A percentile compares a stretch with the other conserved stretches of the same genome.
Conservation (phyloP, 2,797 vertebrate genomes). For the Rhinatrema bivittatum region DNA sequence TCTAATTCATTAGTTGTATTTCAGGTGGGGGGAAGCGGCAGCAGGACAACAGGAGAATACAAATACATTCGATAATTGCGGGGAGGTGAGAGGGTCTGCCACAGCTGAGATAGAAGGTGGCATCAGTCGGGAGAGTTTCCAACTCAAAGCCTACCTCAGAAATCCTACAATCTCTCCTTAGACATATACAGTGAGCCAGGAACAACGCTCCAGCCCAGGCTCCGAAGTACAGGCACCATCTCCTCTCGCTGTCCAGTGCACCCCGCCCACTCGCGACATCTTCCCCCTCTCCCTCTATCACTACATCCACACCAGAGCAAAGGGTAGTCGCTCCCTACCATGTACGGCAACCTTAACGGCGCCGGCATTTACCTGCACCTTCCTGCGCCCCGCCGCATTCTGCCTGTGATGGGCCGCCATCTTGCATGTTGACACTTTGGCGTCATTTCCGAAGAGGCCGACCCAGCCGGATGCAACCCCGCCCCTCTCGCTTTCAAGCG, state of each 20-base stretch:
- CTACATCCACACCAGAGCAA: neutral
- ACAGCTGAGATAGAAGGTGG: too few species aligned
- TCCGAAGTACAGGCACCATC: neutral
- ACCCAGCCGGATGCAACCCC: conserved; percentile 24
- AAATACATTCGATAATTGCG: too few species aligned
- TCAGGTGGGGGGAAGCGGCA: too few species aligned
- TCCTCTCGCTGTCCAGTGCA: neutral
- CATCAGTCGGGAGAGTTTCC: too few species aligned
- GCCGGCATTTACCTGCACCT: conserved; percentile 81
- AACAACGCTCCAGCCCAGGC: fast-evolving
- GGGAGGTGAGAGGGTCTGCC: too few species aligned
- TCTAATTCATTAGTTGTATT: too few species aligned
- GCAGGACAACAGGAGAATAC: too few species aligned
- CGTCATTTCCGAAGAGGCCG: conserved; percentile 65
- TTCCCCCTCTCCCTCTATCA: neutral
- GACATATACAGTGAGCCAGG: too few species aligned
- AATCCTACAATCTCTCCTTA: too few species aligned
- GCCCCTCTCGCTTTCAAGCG: fast-evolving
- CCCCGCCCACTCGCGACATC: neutral
- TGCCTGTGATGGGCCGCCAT: conserved; percentile 98
- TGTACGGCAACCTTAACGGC: neutral
- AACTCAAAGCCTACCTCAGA: too few species aligned
- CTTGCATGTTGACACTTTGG: conserved; percentile 96
- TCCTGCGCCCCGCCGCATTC: conserved; percentile 95
- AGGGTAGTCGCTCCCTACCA: neutral